Evolutionary conservation across 1,140 invertebrate species (phyloP), one percentile per base, ranked within the genome.

Genomic region (Scaptomyza hsui): DNA sequence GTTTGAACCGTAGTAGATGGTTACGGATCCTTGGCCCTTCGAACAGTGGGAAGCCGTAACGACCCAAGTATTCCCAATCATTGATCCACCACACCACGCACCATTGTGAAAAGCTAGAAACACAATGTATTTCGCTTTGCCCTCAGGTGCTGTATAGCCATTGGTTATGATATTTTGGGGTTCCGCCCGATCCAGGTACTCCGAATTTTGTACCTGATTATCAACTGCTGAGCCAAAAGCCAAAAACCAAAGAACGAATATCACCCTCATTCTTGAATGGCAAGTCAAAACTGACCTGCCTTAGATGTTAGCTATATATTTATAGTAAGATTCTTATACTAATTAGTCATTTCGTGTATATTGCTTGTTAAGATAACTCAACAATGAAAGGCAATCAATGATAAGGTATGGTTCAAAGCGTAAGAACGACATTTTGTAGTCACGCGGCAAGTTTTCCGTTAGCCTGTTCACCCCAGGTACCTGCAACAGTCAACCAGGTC

Each of bases 71-170:
- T 76, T 45, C 26, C 26, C 63, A 35, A 85, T 85, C 0, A 85
- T 61, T 6, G 57, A 57, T 1, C 81, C 78, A 6, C 56, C 78
- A 3, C 77, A 85, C 1, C 41, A 52, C 1, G 74, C 35, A 12
- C 45, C 39, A 16, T 37, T 72, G 3, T 32, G 6, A 12, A 81
- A 75, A 0, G 47, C 15, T 0, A 94, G 75, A 1, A 89, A 89
- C 1, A 92, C 92, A 65, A 93, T 92, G 49, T 92, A 93, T 0
- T 93, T 93, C 13, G 92, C 92, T 74, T 93, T 91, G 0, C 91
- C 92, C 2, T 85, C 75, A 15, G 53, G 24, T 9, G 89, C 89
- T 3, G 45, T 26, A 29, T 79, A 74, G 0, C 83, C 89, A 35
- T 90, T 89, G n/a, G 85, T 80, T 5, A 90, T 82, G 12, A 80